phyloP scores from a whole-genome alignment of 2,113 vertebrate species.

The Willisornis vidua region DNA sequence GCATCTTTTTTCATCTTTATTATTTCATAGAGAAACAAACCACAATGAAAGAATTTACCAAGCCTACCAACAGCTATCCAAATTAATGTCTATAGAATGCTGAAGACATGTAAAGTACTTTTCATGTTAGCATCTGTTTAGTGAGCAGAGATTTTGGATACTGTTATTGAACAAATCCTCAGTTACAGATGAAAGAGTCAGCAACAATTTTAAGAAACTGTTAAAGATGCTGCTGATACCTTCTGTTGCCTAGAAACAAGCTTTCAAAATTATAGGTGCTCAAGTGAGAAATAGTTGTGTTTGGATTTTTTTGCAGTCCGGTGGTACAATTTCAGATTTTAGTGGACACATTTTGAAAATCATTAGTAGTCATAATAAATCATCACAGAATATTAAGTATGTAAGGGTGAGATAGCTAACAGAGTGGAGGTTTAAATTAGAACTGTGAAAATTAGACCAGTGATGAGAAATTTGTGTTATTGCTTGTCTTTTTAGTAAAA shows the following conservation, averaged over 20 bases:
- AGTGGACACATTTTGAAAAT: neutral
- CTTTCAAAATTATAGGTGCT: conserved; percentile 3
- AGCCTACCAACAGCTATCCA: neutral
- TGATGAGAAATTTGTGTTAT: neutral
- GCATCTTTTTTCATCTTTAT: neutral
- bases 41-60: neutral
- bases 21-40: neutral
- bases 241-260: conserved; percentile 47
- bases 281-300: conserved; percentile 1
- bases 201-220: conserved; percentile 42
- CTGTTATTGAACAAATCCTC: conserved; percentile 37
- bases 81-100: neutral
- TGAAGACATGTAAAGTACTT: neutral
- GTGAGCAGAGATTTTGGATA: conserved; percentile 9
- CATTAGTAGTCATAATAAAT: conserved; percentile 16
- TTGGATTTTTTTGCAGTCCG: neutral
- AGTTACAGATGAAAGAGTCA: neutral
- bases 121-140: neutral
- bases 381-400: neutral
- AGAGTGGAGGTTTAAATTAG: neutral
- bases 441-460: conserved; percentile 16
- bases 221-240: conserved; percentile 13
- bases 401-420: neutral
- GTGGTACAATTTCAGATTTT: neutral
- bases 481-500: neutral